Base-by-base conservation (phyloP, 1,140 invertebrate species). In the Eupeodes corollae region DNA sequence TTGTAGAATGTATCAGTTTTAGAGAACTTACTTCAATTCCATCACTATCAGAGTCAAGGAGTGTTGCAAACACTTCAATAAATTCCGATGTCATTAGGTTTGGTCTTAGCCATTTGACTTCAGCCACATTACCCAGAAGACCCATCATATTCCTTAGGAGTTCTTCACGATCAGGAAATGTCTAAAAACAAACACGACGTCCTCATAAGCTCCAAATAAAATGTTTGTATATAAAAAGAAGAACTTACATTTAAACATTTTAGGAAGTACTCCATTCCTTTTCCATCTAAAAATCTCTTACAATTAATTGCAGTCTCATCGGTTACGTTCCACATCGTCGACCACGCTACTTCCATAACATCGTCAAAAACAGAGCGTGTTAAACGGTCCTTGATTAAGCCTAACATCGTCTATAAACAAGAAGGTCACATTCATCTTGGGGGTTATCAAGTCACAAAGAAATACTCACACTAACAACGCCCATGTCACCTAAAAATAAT, bases 271-370 rank as follows among this genome's bases (percentile, higher is more conserved):
- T 82, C 77, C 85, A 96, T 91, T 46, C 92, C 93, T 39, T 79
- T 73, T 45, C 80, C 79, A 56, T 89, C 80, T 32, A 96, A 75
- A 72, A 97, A 97, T 60, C 85, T 76, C 66, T 82, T 75, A 75
- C 92, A 96, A 74, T 97, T 97, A 49, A 83, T 75, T 19, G 91
- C 85, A 33, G 91, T 95, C 75, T 96, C 92, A 71, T 97, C 93
- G 40, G 94, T 98, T 40, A 97, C 91, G 73, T 98, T 98, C 88
- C 87, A 91, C 85, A 98, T 87, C 3, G 91, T 93, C 49, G 91
- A 96, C 95, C 95, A 98, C 6, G 92, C 89, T 13, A 95, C 89
- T 73, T 98, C 93, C 70, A 98, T 79, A 1, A 97, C 88, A 69
- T 97, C 92, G 68, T 98, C 94, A 68, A 91, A 96, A 15, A 84